Evolutionary conservation across 2,888 invertebrate genomes (phyloP), one percentile per base, ranked within the genome.

Genomic region (Lasioglossum calceatum): DNA sequence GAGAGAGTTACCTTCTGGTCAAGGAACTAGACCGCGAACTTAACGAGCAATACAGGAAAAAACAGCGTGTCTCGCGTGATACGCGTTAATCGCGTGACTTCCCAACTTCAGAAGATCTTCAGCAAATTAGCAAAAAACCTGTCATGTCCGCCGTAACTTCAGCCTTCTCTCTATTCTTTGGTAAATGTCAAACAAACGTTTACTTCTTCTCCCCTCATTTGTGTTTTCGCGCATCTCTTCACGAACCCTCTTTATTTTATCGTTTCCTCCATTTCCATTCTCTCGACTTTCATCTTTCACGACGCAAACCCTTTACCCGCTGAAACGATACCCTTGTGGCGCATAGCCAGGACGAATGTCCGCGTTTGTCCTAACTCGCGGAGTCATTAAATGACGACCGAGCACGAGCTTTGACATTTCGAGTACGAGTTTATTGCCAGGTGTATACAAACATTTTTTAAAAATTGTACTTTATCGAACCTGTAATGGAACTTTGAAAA

Each of bases 61-160:
- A 61, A 61, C n/a, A 71, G 70, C 82, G 77, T 72, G 71, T 77
- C 82, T 79, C 58, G 64, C 82, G 75, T 50, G 27, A 54, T 32
- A 58, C 78, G 79, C 88, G 90, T 88, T 91, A 88, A 88, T 91
- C 86, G 88, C 73, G 77, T 23, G 47, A 54, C 42, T 58, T 78
- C 77, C 50, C 83, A 83, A 85, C 82, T 83, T 75, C 73, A 67
- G 50, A 79, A 73, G 77, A 86, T 85, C 86, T 87, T 89, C 80
- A 84, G 82, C 80, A 90, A 91, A 90, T 90, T 91, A 89, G 86
- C 88, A 87, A 88, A 82, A 89, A 87, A 54, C 27, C 19, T 10
- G 47, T 14, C 47, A 14, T 47, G 39, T 1, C 73, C 23, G 19
- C 19, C 70, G 50, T 67, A 79, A 81, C 75, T 54, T 70, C 67